phyloP scores from a whole-genome alignment of 2,797 vertebrate genomes.

The Hydrolagus colliei region DNA sequence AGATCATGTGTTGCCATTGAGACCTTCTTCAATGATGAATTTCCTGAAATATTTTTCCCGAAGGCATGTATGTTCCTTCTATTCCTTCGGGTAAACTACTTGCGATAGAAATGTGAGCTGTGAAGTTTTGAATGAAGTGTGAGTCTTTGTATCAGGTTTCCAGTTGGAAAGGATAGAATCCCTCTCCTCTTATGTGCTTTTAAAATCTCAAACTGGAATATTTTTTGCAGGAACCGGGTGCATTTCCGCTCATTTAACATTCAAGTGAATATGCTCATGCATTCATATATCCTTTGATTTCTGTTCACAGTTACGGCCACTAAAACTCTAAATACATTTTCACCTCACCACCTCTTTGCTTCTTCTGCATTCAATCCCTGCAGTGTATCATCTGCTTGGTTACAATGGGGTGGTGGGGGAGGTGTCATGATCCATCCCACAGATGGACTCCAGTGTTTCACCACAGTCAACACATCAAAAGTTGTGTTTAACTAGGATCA shows the following conservation, averaged over 20 bases:
- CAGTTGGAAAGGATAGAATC: neutral
- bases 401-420: no score
- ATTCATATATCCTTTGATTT: neutral
- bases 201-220: neutral
- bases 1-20: slow-evolving; percentile 17
- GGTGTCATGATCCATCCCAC: no score
- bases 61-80: neutral
- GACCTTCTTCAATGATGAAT: neutral
- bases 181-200: neutral
- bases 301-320: no score
- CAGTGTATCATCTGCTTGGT: no score
- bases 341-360: no score
- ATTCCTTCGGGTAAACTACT: neutral
- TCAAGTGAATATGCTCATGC: neutral
- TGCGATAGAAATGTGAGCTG: slow-evolving; percentile 2
- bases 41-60: slow-evolving; percentile 3
- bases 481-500: no score
- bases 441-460: no score
- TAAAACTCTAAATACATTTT: no score
- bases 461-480: no score
- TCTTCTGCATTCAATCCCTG: no score
- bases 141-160: slow-evolving; percentile 3
- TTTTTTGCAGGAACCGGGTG: neutral
- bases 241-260: neutral
- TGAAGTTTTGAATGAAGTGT: slow-evolving; percentile 6